These are phyloP conservation scores for Leucophora obtusa DNA, from an alignment of 2,888 invertebrate species.

Conservation along the genomic window DNA sequence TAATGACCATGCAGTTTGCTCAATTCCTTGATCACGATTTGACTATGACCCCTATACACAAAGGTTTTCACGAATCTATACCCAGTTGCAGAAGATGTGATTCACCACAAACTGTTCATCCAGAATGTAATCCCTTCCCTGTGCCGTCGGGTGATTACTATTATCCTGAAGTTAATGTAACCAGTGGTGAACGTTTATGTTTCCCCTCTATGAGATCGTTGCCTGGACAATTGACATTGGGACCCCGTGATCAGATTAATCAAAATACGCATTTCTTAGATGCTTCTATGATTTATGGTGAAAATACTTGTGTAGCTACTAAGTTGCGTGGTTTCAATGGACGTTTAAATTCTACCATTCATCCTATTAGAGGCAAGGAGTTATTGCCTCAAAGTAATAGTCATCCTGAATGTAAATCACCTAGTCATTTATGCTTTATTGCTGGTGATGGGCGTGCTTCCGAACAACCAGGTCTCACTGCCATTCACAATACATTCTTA, in stretches of 20 bases:
- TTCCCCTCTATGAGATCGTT: constrained; percentile 96
- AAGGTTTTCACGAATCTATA: constrained; percentile 93
- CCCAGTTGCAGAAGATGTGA: constrained; percentile 94
- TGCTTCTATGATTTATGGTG: constrained; percentile 92
- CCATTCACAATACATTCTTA: constrained; percentile 92
- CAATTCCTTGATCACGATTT: constrained; percentile 97
- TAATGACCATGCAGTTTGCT: constrained; percentile 97
- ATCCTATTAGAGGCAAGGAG: constrained; percentile 87
- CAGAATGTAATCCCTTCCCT: constrained; percentile 95
- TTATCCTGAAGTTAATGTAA: constrained; percentile 91
- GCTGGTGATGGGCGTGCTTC: constrained; percentile 95
- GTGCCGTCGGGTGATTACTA: constrained; percentile 93
- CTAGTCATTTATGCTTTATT: constrained; percentile 91
- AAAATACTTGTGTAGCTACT: constrained; percentile 88
- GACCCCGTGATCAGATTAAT: constrained; percentile 95
- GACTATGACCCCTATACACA: constrained; percentile 95
- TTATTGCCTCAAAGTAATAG: constrained; percentile 87
- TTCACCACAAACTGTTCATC: constrained; percentile 91
- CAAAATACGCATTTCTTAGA: constrained; percentile 95
- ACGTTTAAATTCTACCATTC: constrained; percentile 88
- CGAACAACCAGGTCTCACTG: constrained; percentile 93
- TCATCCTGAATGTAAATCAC: constrained; percentile 93
- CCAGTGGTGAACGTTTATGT: constrained; percentile 90
- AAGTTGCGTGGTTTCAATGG: constrained; percentile 89
- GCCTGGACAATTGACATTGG: constrained; percentile 92